Evolutionary conservation across 2,888 invertebrate genomes (phyloP).

Genomic region (Mythimna vitellina): DNA sequence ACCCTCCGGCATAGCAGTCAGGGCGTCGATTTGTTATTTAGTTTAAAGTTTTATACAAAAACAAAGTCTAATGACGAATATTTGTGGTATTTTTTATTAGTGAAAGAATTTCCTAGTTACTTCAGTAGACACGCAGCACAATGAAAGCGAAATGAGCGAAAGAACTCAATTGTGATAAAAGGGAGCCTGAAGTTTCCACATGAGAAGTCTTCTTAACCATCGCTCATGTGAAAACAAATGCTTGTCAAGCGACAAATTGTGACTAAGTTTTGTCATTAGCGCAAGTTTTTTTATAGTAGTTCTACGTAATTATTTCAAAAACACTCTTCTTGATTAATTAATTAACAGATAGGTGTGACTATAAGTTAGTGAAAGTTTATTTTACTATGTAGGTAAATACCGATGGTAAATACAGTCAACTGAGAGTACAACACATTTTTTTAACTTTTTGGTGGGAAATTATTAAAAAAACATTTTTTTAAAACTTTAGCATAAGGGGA

Average conservation of each 20-base stretch:
- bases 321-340: conserved; percentile 1
- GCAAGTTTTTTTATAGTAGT: conserved; percentile 31
- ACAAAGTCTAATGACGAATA: background rate
- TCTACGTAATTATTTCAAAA: conserved; percentile 25
- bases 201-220: conserved; percentile 32
- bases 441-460: too few relatives aligned
- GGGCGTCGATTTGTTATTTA: too few relatives aligned
- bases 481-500: too few relatives aligned
- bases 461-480: too few relatives aligned
- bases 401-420: too few relatives aligned
- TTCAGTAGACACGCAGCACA: conserved; percentile 3
- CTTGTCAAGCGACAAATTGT: conserved; percentile 16
- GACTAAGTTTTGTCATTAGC: conserved; percentile 49
- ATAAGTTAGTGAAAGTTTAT: too few relatives aligned
- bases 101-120: conserved; percentile 1
- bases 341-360: background rate
- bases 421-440: too few relatives aligned
- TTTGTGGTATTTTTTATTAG: background rate
- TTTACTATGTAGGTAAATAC: too few relatives aligned
- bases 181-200: conserved; percentile 38
- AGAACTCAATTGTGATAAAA: conserved; percentile 32
- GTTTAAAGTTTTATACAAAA: too few relatives aligned
- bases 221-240: conserved; percentile 48
- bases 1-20: too few relatives aligned
- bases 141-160: conserved; percentile 23